Percentiles rank a stretch among this genome's conserved stretches.
These are phyloP conservation scores for Nephrotoma flavescens DNA, from an alignment of 2,888 invertebrate genomes.

Conservation along the genomic window DNA sequence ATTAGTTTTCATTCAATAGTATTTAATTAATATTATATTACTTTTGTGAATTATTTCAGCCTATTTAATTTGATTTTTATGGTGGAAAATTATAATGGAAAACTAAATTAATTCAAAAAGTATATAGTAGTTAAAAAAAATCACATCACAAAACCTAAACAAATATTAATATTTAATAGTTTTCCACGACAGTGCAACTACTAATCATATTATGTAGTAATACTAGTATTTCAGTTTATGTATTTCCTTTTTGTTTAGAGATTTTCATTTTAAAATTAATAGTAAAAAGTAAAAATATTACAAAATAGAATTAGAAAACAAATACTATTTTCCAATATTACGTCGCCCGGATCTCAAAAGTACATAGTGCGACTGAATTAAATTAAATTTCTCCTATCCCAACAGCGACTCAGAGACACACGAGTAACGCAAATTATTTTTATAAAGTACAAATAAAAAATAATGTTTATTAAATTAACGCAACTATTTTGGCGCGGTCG, in stretches of 20 bases:
- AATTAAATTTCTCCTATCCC: background rate
- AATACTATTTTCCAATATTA: background rate
- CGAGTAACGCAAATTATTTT: background rate
- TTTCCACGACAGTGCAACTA: background rate
- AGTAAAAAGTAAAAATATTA: background rate
- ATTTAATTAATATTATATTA: background rate
- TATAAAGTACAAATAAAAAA: background rate
- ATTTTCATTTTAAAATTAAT: background rate
- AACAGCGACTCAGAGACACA: background rate
- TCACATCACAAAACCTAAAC: background rate
- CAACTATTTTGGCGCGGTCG: background rate
- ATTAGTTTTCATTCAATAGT: background rate
- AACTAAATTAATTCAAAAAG: background rate
- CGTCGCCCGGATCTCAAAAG: background rate
- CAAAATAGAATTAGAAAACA: background rate
- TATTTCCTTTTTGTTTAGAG: background rate
- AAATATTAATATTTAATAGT: background rate
- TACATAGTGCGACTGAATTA: background rate
- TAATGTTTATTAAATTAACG: background rate
- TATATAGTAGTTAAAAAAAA: background rate
- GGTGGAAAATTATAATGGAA: background rate
- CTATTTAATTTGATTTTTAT: background rate
- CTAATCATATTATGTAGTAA: background rate
- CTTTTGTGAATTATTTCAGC: background rate
- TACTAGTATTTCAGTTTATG: background rate